phyloP scores from a whole-genome alignment of 2,888 invertebrate species.

The Monoplex corrugatus region DNA sequence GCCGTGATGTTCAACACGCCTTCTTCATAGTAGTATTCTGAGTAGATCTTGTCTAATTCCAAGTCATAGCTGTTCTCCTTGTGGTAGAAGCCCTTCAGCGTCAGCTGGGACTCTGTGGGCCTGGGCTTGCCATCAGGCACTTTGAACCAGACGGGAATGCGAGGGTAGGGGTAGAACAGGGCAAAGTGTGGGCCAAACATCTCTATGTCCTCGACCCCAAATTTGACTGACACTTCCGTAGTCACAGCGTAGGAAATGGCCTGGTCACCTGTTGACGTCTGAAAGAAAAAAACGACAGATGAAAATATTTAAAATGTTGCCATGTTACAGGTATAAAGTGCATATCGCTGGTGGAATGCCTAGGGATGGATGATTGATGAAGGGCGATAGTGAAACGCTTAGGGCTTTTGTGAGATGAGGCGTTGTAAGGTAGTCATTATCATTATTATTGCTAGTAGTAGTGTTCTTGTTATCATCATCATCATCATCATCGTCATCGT shows the following conservation, averaged over 20 bases:
- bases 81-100: conserved; percentile 64
- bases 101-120: conserved; percentile 65
- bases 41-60: conserved; percentile 45
- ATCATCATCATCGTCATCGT: too few species aligned
- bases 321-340: too few species aligned
- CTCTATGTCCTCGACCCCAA: conserved; percentile 63
- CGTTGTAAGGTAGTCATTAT: too few species aligned
- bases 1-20: conserved; percentile 59
- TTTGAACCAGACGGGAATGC: conserved; percentile 50
- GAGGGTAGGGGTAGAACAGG: conserved; percentile 54
- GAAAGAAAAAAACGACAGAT: background rate
- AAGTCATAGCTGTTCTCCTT: background rate
- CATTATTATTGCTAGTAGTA: too few species aligned
- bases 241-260: too few species aligned
- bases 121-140: conserved; percentile 49
- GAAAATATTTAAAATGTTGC: too few species aligned
- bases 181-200: conserved; percentile 53
- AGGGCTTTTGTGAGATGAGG: too few species aligned
- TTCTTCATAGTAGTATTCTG: conserved; percentile 53
- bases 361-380: too few species aligned
- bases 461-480: too few species aligned
- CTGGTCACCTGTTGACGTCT: background rate
- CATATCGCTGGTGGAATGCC: too few species aligned
- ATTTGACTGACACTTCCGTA: conserved; percentile 60
- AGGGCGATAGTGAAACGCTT: too few species aligned